Conservation (phyloP, 2,888 invertebrate genomes). For the Ectemnius continuus region DNA sequence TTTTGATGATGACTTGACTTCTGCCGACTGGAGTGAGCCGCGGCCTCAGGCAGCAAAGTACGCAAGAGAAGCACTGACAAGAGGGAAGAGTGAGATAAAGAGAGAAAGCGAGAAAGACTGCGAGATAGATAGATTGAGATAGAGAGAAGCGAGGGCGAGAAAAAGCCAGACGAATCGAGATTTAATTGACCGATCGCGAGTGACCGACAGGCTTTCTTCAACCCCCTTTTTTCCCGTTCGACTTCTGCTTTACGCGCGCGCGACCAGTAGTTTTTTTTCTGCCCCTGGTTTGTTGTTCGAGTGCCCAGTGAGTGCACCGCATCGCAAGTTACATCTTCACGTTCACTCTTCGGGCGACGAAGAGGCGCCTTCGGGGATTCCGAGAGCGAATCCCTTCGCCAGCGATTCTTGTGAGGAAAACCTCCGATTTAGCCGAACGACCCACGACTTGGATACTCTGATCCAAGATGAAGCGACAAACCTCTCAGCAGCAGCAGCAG, state of each 20-base stretch:
- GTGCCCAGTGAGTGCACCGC: constrained; percentile 41
- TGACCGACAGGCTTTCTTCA: constrained; percentile 33
- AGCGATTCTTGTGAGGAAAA: constrained; percentile 21
- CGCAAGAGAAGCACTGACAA: constrained; percentile 23
- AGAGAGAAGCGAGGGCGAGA: neutral
- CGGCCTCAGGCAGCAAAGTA: constrained; percentile 65
- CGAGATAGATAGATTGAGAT: neutral
- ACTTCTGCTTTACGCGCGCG: neutral
- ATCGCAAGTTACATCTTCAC: constrained; percentile 23
- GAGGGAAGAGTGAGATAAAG: constrained; percentile 23
- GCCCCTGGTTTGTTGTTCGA: constrained; percentile 44
- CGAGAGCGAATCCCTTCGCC: constrained; percentile 4
- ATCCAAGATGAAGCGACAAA: constrained; percentile 88
- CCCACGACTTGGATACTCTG: constrained; percentile 58
- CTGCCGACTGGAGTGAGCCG: constrained; percentile 82
- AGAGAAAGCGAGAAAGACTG: no score
- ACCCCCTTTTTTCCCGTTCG: neutral
- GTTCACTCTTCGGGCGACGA: constrained; percentile 19
- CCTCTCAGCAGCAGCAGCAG: constrained; percentile 78
- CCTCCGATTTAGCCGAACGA: constrained; percentile 12
- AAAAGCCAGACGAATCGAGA: constrained; percentile 26
- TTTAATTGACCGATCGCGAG: constrained; percentile 27
- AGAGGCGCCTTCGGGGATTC: neutral
- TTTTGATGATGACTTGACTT: constrained; percentile 88
- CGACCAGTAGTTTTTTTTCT: neutral